Conservation (phyloP, 2,888 invertebrate genomes). For the Spisula subtruncata region DNA sequence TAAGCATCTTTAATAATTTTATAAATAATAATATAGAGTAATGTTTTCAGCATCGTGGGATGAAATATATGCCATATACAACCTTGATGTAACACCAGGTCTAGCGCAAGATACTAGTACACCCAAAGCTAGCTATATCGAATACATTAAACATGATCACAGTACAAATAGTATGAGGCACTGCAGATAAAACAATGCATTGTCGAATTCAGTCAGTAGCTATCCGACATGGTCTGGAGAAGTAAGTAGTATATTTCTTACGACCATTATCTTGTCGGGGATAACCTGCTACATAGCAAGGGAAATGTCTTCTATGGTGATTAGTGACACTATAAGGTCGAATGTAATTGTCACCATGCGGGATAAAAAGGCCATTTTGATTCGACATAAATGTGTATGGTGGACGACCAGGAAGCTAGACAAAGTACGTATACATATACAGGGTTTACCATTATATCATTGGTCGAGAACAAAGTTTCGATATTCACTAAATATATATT, state of each 20-base stretch:
- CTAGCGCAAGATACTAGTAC: no score
- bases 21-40: no score
- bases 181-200: no score
- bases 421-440: background rate
- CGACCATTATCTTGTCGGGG: background rate
- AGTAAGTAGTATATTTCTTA: background rate
- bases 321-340: constrained; percentile 2
- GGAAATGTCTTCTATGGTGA: background rate
- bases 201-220: no score
- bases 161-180: no score
- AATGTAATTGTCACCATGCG: background rate
- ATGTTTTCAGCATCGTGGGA: no score
- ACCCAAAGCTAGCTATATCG: no score
- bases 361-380: background rate
- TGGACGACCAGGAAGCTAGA: background rate
- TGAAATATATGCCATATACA: no score
- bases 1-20: no score
- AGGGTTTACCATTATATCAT: background rate
- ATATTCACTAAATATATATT: background rate
- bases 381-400: background rate
- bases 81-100: no score
- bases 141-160: no score
- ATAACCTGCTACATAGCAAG: background rate
- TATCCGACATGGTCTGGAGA: background rate
- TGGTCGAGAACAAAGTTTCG: background rate